phyloP scores from a whole-genome alignment of 2,888 invertebrate genomes.

The Sepioteuthis lessoniana region DNA sequence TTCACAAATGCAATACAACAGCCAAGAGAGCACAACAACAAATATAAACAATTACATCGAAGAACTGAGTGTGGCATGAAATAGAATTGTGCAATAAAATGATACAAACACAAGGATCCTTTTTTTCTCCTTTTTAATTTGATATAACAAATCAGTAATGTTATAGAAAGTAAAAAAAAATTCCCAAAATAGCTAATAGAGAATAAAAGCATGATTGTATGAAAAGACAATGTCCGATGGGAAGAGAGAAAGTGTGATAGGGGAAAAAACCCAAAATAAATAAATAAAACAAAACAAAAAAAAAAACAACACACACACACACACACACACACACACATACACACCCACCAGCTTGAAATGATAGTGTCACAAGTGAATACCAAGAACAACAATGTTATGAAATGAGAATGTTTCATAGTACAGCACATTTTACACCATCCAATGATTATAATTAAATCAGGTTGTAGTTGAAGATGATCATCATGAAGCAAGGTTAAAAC shows the following conservation, averaged over 20 bases:
- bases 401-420: not conserved
- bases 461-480: not conserved
- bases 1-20: slow-evolving; percentile 8
- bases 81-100: slow-evolving; percentile 2
- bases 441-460: not conserved
- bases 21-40: not conserved
- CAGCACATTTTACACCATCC: slow-evolving; percentile 1
- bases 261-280: too few species aligned
- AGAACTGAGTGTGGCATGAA: not conserved
- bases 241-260: not conserved
- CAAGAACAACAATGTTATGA: not conserved
- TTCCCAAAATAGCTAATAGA: not conserved
- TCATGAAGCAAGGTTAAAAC: not conserved
- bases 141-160: not conserved
- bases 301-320: too few species aligned
- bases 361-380: not conserved
- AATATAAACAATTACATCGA: not conserved
- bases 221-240: not conserved
- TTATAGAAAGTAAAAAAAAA: not conserved
- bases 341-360: not conserved
- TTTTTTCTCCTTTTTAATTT: not conserved
- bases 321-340: too few species aligned
- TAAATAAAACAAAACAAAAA: too few species aligned
- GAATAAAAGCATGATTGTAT: not conserved
- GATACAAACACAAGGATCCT: not conserved